Conservation (phyloP, 2,113 vertebrate species). For the Pycnonotus jocosus region DNA sequence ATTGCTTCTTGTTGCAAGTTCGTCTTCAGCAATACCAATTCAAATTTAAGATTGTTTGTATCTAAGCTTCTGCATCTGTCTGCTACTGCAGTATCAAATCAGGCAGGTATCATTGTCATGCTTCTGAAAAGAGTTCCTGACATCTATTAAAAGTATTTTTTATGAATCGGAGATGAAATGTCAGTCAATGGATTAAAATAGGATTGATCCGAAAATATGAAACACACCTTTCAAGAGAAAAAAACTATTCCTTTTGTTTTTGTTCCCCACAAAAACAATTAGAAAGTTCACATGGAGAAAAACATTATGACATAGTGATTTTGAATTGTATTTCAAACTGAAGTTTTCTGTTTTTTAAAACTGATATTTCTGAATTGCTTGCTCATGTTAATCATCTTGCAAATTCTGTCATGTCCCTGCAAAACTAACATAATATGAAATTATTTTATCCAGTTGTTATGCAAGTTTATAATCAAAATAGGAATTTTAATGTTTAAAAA, state of each 20-base stretch:
- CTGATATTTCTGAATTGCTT: slow-evolving; percentile 7
- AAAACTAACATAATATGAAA: neutral
- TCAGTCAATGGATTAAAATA: neutral
- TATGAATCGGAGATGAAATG: neutral
- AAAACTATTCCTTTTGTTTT: neutral
- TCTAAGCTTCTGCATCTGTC: neutral
- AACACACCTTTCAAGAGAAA: neutral
- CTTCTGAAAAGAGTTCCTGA: neutral
- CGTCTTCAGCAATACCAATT: neutral
- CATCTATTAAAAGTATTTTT: neutral
- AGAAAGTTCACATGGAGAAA: neutral
- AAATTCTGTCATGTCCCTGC: neutral
- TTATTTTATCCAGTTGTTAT: neutral
- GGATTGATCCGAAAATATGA: neutral
- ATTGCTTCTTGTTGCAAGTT: neutral
- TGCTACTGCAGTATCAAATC: neutral
- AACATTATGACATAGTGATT: neutral
- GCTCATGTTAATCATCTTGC: neutral
- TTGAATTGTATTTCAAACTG: neutral
- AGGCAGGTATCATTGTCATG: neutral
- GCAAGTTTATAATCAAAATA: slow-evolving; percentile 7
- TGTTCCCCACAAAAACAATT: neutral
- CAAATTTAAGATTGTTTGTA: neutral
- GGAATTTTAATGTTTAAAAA: slow-evolving; percentile 45
- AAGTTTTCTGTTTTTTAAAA: neutral